phyloP scores from a whole-genome alignment of 2,888 invertebrate species.

The Meloe dianella region DNA sequence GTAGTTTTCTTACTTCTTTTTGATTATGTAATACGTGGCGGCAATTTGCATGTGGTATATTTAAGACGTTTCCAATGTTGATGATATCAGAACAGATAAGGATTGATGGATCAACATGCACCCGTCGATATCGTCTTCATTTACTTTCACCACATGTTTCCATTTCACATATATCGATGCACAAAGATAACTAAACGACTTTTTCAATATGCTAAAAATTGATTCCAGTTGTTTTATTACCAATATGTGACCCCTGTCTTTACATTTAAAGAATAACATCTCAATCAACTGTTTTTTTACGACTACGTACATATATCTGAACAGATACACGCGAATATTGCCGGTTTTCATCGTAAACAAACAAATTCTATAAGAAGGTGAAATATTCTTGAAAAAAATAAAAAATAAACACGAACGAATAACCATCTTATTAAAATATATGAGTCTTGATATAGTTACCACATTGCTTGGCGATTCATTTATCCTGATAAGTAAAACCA shows the following conservation, averaged over 20 bases:
- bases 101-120: conserved; percentile 47
- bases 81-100: conserved; percentile 44
- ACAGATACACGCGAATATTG: conserved; percentile 5
- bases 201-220: conserved; percentile 56
- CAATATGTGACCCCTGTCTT: not conserved
- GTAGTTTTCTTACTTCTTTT: not conserved
- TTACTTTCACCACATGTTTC: conserved; percentile 55
- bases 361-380: not conserved
- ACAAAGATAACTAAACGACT: conserved; percentile 59
- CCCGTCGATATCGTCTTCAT: conserved; percentile 54
- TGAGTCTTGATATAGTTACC: conserved; percentile 25
- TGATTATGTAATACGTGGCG: conserved; percentile 6
- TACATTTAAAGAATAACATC: conserved; percentile 49
- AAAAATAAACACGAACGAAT: not conserved
- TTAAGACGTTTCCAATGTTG: conserved; percentile 41
- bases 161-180: conserved; percentile 60
- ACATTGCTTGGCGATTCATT: conserved; percentile 43
- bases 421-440: conserved; percentile 9
- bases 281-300: conserved; percentile 51
- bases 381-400: not conserved
- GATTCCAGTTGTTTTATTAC: conserved; percentile 37
- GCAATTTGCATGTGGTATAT: conserved; percentile 21
- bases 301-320: not conserved
- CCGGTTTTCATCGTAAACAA: not conserved
- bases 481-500: conserved; percentile 52